These are phyloP conservation scores for Drosophila lutescens DNA, from an alignment of 2,888 invertebrate species.

Conservation along the genomic window DNA sequence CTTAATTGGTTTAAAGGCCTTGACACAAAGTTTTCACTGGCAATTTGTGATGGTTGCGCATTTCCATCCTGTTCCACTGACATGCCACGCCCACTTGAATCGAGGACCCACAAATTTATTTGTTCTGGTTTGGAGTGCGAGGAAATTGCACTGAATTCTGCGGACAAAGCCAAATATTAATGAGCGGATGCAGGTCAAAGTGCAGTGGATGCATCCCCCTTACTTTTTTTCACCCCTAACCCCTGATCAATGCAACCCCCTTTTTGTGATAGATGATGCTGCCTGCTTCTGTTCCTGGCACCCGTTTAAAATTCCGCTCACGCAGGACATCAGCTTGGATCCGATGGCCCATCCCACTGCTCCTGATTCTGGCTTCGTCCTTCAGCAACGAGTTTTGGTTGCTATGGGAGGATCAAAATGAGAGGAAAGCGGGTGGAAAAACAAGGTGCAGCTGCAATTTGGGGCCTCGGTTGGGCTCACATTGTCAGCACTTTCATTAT, in stretches of 20 bases:
- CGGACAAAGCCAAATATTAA: conserved; percentile 29
- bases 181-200: conserved; percentile 47
- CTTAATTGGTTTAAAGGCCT: conserved; percentile 33
- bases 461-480: conserved; percentile 37
- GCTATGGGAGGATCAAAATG: conserved; percentile 13
- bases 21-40: conserved; percentile 24
- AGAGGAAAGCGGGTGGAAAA: conserved; percentile 8
- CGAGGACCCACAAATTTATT: conserved; percentile 17
- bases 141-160: conserved; percentile 13
- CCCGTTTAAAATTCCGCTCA: conserved; percentile 54
- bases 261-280: conserved; percentile 45
- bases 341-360: conserved; percentile 1
- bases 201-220: not conserved
- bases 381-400: conserved; percentile 32
- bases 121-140: conserved; percentile 11
- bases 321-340: conserved; percentile 27
- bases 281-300: conserved; percentile 45
- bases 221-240: not conserved
- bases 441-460: conserved; percentile 53
- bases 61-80: not conserved
- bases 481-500: conserved; percentile 63
- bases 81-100: conserved; percentile 6
- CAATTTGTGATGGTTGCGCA: conserved; percentile 12
- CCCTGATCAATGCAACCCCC: conserved; percentile 3
- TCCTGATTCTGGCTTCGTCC: conserved; percentile 18